Percentiles rank a stretch among this genome's conserved stretches.
phyloP scores from a whole-genome alignment of 2,888 invertebrate species.

The Euphydryas editha region DNA sequence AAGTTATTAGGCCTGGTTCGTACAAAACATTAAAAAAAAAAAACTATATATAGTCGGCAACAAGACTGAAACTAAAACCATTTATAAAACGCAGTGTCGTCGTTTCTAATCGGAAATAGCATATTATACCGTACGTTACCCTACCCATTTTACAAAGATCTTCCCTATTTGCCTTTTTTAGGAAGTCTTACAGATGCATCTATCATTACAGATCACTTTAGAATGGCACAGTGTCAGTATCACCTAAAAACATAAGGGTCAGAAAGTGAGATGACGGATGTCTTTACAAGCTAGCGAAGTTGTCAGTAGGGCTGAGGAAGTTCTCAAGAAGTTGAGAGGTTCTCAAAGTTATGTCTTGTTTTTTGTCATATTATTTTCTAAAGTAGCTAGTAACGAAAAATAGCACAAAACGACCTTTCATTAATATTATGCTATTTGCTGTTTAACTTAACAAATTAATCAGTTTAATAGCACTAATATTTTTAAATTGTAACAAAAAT shows the following conservation, averaged over 20 bases:
- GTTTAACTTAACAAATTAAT: too few species aligned
- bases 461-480: too few species aligned
- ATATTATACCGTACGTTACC: constrained; percentile 63
- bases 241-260: constrained; percentile 62
- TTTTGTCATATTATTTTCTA: background rate
- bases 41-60: background rate
- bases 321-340: constrained; percentile 45
- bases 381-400: background rate
- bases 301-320: constrained; percentile 64
- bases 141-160: constrained; percentile 45
- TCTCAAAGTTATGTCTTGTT: constrained; percentile 52
- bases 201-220: constrained; percentile 44
- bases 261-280: constrained; percentile 77
- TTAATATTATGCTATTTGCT: too few species aligned
- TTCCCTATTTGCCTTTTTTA: constrained; percentile 13
- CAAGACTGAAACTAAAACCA: constrained; percentile 12
- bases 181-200: constrained; percentile 7
- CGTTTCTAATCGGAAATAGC: constrained; percentile 71
- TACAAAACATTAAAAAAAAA: background rate
- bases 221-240: constrained; percentile 56
- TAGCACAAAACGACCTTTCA: too few species aligned
- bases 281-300: constrained; percentile 75
- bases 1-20: too few species aligned
- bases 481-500: too few species aligned
- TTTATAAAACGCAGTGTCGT: constrained; percentile 16